Evolutionary conservation across 2,113 vertebrate species (phyloP), one percentile per base, ranked within the genome.

Genomic region (Limnothrissa miodon): DNA sequence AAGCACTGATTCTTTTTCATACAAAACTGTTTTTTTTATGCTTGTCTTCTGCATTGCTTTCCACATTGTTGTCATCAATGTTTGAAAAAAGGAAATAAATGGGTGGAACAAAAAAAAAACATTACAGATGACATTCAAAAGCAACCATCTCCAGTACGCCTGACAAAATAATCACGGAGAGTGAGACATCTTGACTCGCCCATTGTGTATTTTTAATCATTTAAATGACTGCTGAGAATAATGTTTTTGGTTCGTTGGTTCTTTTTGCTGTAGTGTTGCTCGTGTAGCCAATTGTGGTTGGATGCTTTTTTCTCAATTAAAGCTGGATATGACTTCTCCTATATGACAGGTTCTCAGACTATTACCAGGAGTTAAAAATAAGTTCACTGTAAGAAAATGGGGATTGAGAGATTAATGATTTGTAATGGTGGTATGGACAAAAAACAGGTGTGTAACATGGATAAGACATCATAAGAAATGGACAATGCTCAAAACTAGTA

Each of bases 381-480:
- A 25, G 39, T 3, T 51, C 6, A 78, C 7, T 21, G 13, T 70
- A 6, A 39, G 25, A 21, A 45, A 62, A 23, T n/a, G 21, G 56
- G 8, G 0, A 74, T 33, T 36, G 29, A 59, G 56, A 51, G 45
- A 80, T 39, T 74, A 29, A 36, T 36, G 59, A 79, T 25, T 42
- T n/a, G 29, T 36, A 78, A 42, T 87, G 51, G 80, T 42, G 42
- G 42, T 6, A 42, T 6, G 2, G 23, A 53, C 56, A 23, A 51
- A 45, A 45, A 86, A 53, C 80, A 81, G 79, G 83, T 85, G 79
- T 81, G 74, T 62, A 25, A n/a, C n/a, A n/a, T n/a, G n/a, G n/a
- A n/a, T n/a, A n/a, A n/a, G n/a, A n/a, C n/a, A n/a, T n/a, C n/a
- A n/a, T n/a, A n/a, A n/a, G n/a, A n/a, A n/a, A n/a, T n/a, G n/a